phyloP scores from a whole-genome alignment of 2,113 vertebrate species.

The Microtus montanus region DNA sequence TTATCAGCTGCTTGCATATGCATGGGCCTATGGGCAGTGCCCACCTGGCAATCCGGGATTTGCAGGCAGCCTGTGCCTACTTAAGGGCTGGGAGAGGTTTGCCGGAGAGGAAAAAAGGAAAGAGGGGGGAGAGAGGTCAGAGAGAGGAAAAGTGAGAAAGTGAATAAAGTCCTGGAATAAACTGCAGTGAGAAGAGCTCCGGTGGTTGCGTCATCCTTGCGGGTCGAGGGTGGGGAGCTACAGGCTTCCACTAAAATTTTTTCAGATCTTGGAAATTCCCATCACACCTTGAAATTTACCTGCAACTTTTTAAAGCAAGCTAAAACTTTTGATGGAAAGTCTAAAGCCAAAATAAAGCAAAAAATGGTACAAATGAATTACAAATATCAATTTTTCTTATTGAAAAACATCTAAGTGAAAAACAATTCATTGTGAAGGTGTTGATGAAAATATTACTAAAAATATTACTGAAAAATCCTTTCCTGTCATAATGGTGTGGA shows the following conservation, averaged over 20 bases:
- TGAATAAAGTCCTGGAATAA: no score
- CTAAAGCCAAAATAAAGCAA: not conserved
- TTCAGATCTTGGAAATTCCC: not conserved
- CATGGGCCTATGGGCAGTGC: no score
- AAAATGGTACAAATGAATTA: constrained; percentile 59
- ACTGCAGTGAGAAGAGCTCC: no score
- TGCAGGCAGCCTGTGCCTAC: no score
- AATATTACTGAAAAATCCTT: not conserved
- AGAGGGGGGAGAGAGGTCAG: no score
- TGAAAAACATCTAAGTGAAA: not conserved
- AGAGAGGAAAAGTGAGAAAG: no score
- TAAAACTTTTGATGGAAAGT: constrained; percentile 14
- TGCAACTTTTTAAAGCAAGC: constrained; percentile 44
- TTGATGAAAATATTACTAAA: constrained; percentile 12
- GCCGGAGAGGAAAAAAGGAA: no score
- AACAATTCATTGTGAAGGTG: constrained; percentile 46
- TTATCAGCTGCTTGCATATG: no score
- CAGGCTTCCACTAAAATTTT: constrained; percentile 74
- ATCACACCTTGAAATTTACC: constrained; percentile 60
- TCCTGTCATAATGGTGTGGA: not conserved
- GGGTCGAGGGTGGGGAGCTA: no score
- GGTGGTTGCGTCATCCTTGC: no score
- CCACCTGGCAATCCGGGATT: no score
- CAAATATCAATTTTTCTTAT: constrained; percentile 28
- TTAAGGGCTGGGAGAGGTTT: no score